phyloP scores from a whole-genome alignment of 2,888 invertebrate species.

The Xanthorhoe spadicearia region DNA sequence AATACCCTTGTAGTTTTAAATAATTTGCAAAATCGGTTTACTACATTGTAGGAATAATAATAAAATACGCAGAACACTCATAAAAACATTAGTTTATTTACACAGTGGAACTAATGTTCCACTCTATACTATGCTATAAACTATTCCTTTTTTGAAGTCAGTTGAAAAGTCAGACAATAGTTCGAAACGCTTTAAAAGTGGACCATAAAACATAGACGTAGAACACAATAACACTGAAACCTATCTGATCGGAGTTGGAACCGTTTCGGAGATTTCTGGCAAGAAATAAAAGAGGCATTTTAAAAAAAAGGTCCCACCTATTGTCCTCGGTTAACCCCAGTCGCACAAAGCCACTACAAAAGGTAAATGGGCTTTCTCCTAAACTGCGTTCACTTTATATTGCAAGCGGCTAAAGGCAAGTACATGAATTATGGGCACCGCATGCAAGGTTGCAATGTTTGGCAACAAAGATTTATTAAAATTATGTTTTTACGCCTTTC shows the following conservation, averaged over 20 bases:
- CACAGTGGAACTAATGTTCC: too few species aligned
- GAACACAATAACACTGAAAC: conserved; percentile 44
- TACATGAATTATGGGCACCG: conserved; percentile 26
- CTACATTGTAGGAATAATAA: too few species aligned
- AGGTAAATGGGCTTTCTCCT: conserved; percentile 76
- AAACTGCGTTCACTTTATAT: conserved; percentile 69
- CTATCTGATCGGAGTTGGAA: conserved; percentile 59
- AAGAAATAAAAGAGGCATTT: conserved; percentile 64
- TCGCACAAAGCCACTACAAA: conserved; percentile 76
- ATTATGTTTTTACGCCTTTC: not conserved
- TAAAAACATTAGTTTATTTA: too few species aligned
- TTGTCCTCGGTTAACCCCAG: conserved; percentile 78
- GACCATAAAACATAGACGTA: conserved; percentile 3
- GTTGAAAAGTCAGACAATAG: not conserved
- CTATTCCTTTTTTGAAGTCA: too few species aligned
- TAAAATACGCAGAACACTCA: too few species aligned
- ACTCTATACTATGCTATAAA: too few species aligned
- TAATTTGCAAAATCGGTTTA: too few species aligned
- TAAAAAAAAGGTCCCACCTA: conserved; percentile 66
- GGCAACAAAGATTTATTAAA: conserved; percentile 9
- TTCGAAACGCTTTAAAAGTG: not conserved
- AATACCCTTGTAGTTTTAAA: too few species aligned
- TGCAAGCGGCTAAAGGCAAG: conserved; percentile 44
- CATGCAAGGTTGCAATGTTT: conserved; percentile 25
- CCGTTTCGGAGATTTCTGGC: conserved; percentile 61